Percentiles rank a stretch among this genome's conserved stretches.
Evolutionary conservation across 2,888 invertebrate genomes (phyloP).

Genomic region (Aporophyla nigra): DNA sequence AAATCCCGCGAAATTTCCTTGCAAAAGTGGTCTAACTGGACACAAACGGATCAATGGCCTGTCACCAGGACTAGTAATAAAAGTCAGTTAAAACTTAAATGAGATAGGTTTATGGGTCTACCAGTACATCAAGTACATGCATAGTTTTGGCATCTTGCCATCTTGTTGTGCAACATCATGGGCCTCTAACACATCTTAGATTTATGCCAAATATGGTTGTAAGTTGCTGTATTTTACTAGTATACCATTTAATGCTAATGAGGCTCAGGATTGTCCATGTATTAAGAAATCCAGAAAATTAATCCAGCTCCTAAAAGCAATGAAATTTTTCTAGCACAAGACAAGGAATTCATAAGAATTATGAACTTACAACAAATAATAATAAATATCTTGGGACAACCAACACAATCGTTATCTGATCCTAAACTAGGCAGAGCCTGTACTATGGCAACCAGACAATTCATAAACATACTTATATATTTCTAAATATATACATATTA

Average conservation of each 20-base stretch:
- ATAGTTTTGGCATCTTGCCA: constrained; percentile 48
- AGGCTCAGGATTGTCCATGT: background rate
- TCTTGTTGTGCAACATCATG: constrained; percentile 35
- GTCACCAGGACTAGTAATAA: background rate
- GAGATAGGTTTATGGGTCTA: constrained; percentile 3
- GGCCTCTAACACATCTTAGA: constrained; percentile 20
- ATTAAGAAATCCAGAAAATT: background rate
- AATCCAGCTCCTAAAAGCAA: background rate
- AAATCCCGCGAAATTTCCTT: no score
- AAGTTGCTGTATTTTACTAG: background rate
- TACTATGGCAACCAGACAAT: no score
- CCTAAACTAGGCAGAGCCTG: no score
- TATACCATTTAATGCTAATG: background rate
- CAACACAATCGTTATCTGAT: no score
- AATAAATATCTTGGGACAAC: no score
- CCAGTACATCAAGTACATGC: background rate
- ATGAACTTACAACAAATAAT: background rate
- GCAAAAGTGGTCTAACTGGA: background rate
- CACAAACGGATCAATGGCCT: background rate
- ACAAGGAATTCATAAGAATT: background rate
- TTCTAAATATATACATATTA: no score
- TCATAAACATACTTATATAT: no score
- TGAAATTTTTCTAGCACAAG: background rate
- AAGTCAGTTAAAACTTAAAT: constrained; percentile 14
- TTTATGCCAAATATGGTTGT: constrained; percentile 29